Percentiles rank a stretch among this genome's conserved stretches.
Conservation (phyloP, 2,888 invertebrate species). For the Tetanocera ferruginea region DNA sequence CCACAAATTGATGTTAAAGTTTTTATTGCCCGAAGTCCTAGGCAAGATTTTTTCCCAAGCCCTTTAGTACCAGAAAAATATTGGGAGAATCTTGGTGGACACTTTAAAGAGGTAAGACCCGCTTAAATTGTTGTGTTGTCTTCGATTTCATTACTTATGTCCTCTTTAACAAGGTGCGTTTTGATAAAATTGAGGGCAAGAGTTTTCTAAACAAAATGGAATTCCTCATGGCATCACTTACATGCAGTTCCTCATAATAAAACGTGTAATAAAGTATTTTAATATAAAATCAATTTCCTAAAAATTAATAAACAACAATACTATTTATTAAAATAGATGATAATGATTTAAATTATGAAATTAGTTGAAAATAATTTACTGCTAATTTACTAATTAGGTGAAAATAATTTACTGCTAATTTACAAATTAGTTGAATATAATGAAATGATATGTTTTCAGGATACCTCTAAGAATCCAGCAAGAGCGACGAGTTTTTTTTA, state of each 20-base stretch:
- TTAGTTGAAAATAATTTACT: too few relatives aligned
- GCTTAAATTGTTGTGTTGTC: background rate
- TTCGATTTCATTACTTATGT: background rate
- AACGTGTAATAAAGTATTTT: background rate
- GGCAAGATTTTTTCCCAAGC: constrained; percentile 89
- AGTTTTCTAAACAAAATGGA: constrained; percentile 98
- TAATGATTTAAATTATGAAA: too few relatives aligned
- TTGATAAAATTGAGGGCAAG: constrained; percentile 96
- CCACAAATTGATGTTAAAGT: constrained; percentile 90
- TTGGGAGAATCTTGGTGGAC: constrained; percentile 95
- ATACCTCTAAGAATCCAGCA: too few relatives aligned
- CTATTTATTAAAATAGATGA: too few relatives aligned
- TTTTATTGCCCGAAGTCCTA: constrained; percentile 88
- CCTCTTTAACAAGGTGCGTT: constrained; percentile 72
- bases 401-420: too few relatives aligned
- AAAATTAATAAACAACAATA: background rate
- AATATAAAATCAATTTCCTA: background rate
- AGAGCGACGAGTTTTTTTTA: too few relatives aligned
- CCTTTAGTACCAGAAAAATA: constrained; percentile 90
- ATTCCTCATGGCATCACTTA: constrained; percentile 84
- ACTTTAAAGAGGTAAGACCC: constrained; percentile 83
- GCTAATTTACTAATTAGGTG: too few relatives aligned
- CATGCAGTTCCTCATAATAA: constrained; percentile 58
- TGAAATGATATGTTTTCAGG: too few relatives aligned
- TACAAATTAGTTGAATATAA: too few relatives aligned